Base-by-base conservation (phyloP, 2,888 invertebrate genomes). In the Lamellibrachia satsuma region DNA sequence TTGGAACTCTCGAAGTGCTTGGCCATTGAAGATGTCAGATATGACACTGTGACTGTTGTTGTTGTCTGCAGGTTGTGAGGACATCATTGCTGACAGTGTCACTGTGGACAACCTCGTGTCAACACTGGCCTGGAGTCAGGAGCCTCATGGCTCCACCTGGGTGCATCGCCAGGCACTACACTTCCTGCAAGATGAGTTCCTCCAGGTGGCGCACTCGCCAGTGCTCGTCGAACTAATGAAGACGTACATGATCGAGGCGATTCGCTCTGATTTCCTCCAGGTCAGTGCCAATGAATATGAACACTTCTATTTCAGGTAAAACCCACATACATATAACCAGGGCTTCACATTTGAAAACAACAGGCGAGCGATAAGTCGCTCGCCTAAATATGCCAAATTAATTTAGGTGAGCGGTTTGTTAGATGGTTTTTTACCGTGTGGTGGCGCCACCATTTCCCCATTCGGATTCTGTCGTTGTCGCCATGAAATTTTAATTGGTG, bases 61-160 rank as follows among this genome's bases (percentile, higher is more conserved):
- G 39, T 39, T 39, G 39, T 55, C 92, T 90, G 92, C 94, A 97
- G 97, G 98, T 94, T 99, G 99, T 97, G 99, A 99, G 97, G 99
- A 99, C 97, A 98, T 99, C 94, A 98, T 99, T 94, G 97, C 98
- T 93, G 98, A 98, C 96, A 98, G 98, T 97, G 97, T 99, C 94
- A 97, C 98, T 0, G 97, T 98, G 94, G 99, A 99, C 94, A 98
- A 98, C 91, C 97, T 99, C 93, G 95, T 97, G 95, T 98, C 98
- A 8, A 98, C 99, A 93, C 97, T 99, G 94, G 98, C 95, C 90
- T 99, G 99, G 99, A 98, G 98, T 39, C 97, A 97, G 94, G 98
- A 98, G 96, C 98, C 98, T 0, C 98, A 99, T 96, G 99, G 99
- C 92, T 98, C 98, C 22, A 98, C 98, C 90, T 99, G 99, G 99